phyloP scores from a whole-genome alignment of 2,113 vertebrate species.

The Hylia prasina region DNA sequence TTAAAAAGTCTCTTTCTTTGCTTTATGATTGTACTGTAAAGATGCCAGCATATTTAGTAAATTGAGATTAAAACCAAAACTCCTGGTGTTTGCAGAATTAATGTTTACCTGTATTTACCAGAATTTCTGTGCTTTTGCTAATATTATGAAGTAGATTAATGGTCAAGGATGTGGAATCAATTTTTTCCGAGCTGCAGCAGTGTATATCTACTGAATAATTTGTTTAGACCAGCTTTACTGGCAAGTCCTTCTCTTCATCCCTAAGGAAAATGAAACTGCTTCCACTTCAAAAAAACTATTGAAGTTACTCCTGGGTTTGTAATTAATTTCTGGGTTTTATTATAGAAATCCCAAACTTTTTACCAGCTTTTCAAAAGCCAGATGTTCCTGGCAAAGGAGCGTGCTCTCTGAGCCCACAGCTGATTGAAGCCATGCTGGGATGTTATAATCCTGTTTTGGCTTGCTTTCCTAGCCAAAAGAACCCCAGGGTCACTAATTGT shows the following conservation, averaged over 20 bases:
- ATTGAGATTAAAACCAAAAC: background rate
- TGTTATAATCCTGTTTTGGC: constrained; percentile 8
- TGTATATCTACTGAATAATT: background rate
- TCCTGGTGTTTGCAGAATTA: background rate
- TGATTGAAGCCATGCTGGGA: background rate
- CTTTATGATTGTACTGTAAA: background rate
- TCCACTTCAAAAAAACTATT: background rate
- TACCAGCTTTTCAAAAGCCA: constrained; percentile 29
- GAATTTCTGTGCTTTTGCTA: background rate
- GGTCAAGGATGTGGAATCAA: background rate
- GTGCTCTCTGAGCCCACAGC: background rate
- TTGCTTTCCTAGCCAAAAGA: background rate
- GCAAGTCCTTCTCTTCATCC: background rate
- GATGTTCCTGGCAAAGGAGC: constrained; percentile 27
- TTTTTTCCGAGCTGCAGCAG: background rate
- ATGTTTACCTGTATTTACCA: background rate
- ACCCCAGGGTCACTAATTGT: background rate
- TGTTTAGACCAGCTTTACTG: background rate
- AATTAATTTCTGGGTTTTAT: background rate
- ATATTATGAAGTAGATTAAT: background rate
- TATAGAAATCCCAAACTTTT: constrained; percentile 9
- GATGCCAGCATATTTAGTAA: background rate
- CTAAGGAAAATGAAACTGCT: background rate
- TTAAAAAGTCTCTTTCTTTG: background rate
- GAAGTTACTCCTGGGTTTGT: background rate